These are phyloP conservation scores for Orchestia grillus DNA, from an alignment of 1,140 invertebrate species.

Conservation along the genomic window DNA sequence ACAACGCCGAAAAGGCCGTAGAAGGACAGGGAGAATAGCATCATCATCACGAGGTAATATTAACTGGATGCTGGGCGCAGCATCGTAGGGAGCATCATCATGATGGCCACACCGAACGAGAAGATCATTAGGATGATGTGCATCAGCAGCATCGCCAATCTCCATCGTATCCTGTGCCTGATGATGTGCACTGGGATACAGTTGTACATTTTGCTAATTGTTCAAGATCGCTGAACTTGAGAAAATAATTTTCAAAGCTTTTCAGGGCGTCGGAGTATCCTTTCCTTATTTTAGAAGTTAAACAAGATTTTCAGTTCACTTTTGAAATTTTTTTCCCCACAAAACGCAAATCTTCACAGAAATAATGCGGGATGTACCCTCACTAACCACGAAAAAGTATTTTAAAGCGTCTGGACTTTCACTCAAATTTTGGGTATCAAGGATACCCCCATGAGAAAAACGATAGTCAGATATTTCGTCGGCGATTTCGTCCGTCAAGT, in stretches of 20 bases:
- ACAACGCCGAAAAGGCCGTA: conserved; percentile 1
- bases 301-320: neutral
- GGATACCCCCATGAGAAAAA: neutral
- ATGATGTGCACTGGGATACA: neutral
- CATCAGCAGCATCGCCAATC: conserved; percentile 31
- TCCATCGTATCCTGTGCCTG: neutral
- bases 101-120: neutral
- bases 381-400: neutral
- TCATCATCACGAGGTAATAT: neutral
- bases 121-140: neutral
- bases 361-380: neutral
- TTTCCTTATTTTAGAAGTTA: neutral
- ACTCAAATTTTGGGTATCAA: neutral
- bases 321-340: neutral
- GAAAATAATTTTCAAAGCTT: neutral
- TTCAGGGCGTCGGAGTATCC: neutral
- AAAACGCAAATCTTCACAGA: neutral
- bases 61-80: neutral
- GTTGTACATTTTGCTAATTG: conserved; percentile 18
- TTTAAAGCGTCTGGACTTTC: neutral
- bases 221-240: neutral
- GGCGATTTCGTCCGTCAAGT: neutral
- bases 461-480: neutral
- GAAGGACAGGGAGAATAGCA: neutral
- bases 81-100: neutral